phyloP scores from a whole-genome alignment of 2,888 invertebrate species.

The Cheilosia impressa region DNA sequence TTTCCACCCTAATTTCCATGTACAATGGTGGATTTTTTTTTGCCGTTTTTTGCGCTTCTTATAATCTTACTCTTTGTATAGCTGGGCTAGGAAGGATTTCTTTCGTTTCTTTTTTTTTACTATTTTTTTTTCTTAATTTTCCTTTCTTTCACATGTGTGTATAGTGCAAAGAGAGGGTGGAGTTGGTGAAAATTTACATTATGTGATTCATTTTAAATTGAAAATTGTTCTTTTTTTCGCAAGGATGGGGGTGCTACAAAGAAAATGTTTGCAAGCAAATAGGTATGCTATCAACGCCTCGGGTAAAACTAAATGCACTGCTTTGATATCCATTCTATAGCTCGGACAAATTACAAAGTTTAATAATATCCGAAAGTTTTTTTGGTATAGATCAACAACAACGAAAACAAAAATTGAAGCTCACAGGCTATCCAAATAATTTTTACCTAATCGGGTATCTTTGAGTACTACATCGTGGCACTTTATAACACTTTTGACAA shows the following conservation, averaged over 20 bases:
- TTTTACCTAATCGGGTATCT: too few species aligned
- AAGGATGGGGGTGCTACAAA: background rate
- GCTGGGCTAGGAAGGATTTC: conserved; percentile 20
- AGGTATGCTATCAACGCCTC: conserved; percentile 8
- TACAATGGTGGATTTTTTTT: conserved; percentile 16
- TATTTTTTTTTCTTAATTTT: conserved; percentile 17
- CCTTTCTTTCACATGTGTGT: conserved; percentile 52
- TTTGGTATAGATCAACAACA: too few species aligned
- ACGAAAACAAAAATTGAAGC: too few species aligned
- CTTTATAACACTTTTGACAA: too few species aligned
- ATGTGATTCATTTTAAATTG: conserved; percentile 71
- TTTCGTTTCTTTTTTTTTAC: background rate
- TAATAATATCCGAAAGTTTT: too few species aligned
- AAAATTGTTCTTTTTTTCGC: conserved; percentile 38
- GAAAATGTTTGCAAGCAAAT: background rate
- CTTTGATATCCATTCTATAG: too few species aligned
- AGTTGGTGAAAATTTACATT: conserved; percentile 59
- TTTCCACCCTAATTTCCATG: conserved; percentile 65
- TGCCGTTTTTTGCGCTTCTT: conserved; percentile 2
- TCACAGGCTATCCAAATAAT: too few species aligned
- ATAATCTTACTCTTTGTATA: conserved; percentile 45
- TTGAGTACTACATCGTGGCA: too few species aligned
- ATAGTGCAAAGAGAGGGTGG: conserved; percentile 17
- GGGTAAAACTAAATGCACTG: background rate
- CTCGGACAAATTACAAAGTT: too few species aligned